These are phyloP conservation scores for Cryptus armator DNA, from an alignment of 2,888 invertebrate genomes.

Conservation along the genomic window DNA sequence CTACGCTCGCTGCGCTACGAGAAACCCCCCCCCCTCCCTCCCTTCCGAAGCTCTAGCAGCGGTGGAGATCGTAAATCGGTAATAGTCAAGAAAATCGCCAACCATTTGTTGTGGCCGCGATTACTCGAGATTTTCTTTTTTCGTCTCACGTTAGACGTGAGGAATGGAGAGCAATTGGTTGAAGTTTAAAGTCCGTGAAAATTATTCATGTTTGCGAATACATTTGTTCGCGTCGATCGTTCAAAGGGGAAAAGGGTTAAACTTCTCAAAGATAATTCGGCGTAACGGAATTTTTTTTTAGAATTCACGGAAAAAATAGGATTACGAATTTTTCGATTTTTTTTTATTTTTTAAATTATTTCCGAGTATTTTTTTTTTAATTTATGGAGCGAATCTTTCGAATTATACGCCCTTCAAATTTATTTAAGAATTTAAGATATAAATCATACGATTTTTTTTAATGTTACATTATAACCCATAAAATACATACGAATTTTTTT, in stretches of 20 bases:
- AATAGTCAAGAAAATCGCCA: slow-evolving; percentile 40
- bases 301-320: no score
- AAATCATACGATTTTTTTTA: no score
- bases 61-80: slow-evolving; percentile 55
- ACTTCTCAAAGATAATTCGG: no score
- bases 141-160: background rate
- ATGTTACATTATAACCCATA: background rate
- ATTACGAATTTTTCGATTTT: background rate
- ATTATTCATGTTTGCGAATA: slow-evolving; percentile 37
- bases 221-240: background rate
- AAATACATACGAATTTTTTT: background rate
- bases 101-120: background rate
- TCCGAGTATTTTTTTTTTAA: background rate
- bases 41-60: background rate
- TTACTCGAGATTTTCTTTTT: background rate
- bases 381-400: background rate
- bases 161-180: background rate
- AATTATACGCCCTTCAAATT: no score
- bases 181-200: slow-evolving; percentile 18
- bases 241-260: no score
- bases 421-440: no score
- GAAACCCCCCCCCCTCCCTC: background rate
- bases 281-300: no score
- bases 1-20: slow-evolving; percentile 31
- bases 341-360: background rate